Base-by-base conservation (phyloP, 2,797 vertebrate species). In the Sebastes vulpes region DNA sequence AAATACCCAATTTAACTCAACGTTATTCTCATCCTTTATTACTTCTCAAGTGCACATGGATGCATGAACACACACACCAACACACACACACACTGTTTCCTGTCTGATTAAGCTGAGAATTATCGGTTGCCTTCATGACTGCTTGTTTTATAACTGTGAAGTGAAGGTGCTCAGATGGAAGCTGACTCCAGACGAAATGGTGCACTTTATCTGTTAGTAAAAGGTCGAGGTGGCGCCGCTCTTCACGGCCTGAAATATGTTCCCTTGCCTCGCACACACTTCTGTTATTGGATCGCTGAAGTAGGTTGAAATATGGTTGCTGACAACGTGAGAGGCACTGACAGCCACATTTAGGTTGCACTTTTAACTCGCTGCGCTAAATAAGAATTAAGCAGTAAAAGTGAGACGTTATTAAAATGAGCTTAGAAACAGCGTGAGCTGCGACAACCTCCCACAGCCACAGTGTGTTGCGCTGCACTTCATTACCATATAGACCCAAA, bases 401-500 rank as follows among this genome's bases (percentile, higher is more conserved):
- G 67, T 63, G 57, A 57, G 76, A 59, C 7, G 6, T 79, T 76
- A 68, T 83, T 76, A 75, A 82, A 86, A 79, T 65, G 29, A 71
- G 77, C 25, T 60, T 25, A 12, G 64, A 72, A 75, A 52, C 25
- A 28, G 16, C 63, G 10, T 56, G 31, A 42, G 76, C 42, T 46
- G 25, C 61, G 59, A 79, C 73, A 84, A 28, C 82, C 63, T 86
- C 68, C 66, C 28, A 18, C 72, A 31, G 65, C 69, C 58, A 11
- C 23, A 2, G 60, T 14, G 16, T 57, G 71, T 67, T 53, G 52
- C 20, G 6, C 60, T 71, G 57, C 53, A 74, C 68, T 65, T 86
- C 66, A 88, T 81, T 76, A 86, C 26, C 70, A 79, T 73, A 66
- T 57, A 73, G 58, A 82, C 14, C 58, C 46, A 50, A 42, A 68